Evolutionary conservation across 1,140 invertebrate genomes (phyloP).

Genomic region (Bactericera cockerelli): DNA sequence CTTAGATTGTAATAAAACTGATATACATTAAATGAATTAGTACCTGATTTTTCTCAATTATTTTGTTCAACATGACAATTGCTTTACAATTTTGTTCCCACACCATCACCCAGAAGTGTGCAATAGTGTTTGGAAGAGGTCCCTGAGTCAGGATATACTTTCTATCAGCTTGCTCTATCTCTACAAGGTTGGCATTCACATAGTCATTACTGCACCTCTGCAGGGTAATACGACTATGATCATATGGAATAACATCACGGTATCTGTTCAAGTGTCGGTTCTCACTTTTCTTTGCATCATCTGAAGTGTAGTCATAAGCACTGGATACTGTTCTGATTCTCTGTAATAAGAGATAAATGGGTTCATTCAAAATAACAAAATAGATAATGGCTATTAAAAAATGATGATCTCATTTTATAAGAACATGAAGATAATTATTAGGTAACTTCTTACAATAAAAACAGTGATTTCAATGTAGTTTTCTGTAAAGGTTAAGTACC

Average conservation of each 20-base stretch:
- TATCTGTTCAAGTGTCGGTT: conserved; percentile 79
- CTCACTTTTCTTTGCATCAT: conserved; percentile 59
- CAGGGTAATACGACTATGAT: conserved; percentile 77
- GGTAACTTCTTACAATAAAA: too few species aligned
- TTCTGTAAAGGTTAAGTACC: too few species aligned
- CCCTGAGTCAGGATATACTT: conserved; percentile 89
- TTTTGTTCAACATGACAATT: conserved; percentile 88
- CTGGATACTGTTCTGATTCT: conserved; percentile 42
- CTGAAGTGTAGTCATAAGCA: conserved; percentile 45
- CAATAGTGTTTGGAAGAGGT: conserved; percentile 66
- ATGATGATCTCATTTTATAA: too few species aligned
- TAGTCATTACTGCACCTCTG: conserved; percentile 57
- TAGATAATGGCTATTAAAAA: neutral
- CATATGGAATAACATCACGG: conserved; percentile 87
- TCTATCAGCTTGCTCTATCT: conserved; percentile 64
- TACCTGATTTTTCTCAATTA: conserved; percentile 81
- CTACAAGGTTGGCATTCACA: conserved; percentile 83
- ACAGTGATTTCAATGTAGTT: too few species aligned
- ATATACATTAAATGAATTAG: too few species aligned
- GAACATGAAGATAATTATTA: too few species aligned
- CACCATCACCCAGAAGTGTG: conserved; percentile 95
- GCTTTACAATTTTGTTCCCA: conserved; percentile 87
- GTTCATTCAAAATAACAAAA: neutral
- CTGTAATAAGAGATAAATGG: conserved; percentile 31
- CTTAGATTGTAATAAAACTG: too few species aligned